Conservation (phyloP, 2,888 invertebrate species). For the Lasioglossum vierecki region DNA sequence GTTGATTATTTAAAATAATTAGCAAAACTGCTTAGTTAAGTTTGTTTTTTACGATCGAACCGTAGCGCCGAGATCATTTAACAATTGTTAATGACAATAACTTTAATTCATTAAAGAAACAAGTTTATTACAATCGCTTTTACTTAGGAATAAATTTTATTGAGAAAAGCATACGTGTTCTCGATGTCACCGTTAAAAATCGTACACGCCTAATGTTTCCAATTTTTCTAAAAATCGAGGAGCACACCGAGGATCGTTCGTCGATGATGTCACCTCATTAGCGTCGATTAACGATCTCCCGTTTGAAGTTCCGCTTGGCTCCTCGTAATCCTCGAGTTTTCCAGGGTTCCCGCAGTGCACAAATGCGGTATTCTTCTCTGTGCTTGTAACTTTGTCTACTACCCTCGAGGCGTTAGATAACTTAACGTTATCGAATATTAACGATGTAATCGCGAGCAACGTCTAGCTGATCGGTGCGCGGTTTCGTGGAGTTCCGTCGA, state of each 20-base stretch:
- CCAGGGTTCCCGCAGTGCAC: neutral
- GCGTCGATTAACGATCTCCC: conserved; percentile 35
- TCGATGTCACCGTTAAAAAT: neutral
- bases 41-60: no score
- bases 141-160: neutral
- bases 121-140: neutral
- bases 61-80: no score
- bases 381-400: neutral
- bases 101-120: neutral
- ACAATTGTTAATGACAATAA: neutral
- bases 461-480: conserved; percentile 19
- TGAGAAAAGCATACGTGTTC: neutral
- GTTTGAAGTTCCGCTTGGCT: neutral
- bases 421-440: conserved; percentile 49
- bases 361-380: neutral
- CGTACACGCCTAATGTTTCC: neutral
- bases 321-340: neutral
- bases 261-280: conserved; percentile 43
- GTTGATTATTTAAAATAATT: no score
- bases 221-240: neutral
- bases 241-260: neutral
- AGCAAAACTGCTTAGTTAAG: no score
- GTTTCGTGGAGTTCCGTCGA: conserved; percentile 4
- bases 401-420: conserved; percentile 18
- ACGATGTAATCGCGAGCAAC: conserved; percentile 45